phyloP scores from a whole-genome alignment of 2,113 vertebrate species.

The Gobiocypris rarus region DNA sequence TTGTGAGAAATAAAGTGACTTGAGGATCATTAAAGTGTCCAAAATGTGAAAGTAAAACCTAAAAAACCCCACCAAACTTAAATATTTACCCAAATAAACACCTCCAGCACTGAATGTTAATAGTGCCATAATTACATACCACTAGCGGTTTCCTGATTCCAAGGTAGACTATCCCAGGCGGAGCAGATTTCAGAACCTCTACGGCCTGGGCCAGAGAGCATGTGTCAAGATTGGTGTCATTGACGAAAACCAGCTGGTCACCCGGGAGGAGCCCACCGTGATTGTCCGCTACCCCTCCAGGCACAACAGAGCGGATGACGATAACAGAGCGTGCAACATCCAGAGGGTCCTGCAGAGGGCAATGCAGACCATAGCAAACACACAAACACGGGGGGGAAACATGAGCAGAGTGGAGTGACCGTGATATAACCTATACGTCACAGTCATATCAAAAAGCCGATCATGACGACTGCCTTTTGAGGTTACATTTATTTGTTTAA shows the following conservation, averaged over 20 bases:
- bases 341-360: constrained; percentile 87
- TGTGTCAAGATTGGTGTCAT: constrained; percentile 78
- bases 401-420: constrained; percentile 7
- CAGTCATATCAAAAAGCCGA: background rate
- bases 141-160: constrained; percentile 91
- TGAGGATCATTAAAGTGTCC: no score
- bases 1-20: background rate
- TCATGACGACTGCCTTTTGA: background rate
- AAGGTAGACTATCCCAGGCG: constrained; percentile 81
- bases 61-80: background rate
- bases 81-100: background rate
- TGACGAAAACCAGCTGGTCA: constrained; percentile 92
- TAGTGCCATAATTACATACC: constrained; percentile 64
- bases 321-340: constrained; percentile 87
- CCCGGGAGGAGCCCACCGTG: constrained; percentile 82
- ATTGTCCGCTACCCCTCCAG: constrained; percentile 82
- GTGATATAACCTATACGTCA: background rate
- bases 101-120: background rate
- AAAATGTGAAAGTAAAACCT: background rate
- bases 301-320: constrained; percentile 91
- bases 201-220: constrained; percentile 84
- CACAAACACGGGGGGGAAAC: constrained; percentile 2
- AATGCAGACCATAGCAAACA: constrained; percentile 71
- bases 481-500: background rate
- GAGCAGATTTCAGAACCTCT: constrained; percentile 86